phyloP scores from a whole-genome alignment of 2,888 invertebrate species.

The Stenodera caucasica region DNA sequence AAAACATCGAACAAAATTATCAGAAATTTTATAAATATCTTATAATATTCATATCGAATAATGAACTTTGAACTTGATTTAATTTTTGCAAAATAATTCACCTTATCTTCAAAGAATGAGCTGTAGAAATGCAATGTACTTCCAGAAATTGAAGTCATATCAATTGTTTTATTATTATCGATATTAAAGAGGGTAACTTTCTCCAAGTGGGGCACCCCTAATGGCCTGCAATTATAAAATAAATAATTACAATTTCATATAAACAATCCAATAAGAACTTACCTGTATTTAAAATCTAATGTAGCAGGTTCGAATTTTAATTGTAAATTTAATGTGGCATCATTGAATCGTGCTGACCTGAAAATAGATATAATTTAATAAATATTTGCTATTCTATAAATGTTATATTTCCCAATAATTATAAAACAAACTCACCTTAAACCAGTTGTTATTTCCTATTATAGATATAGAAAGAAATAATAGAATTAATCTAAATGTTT shows the following conservation, averaged over 20 bases:
- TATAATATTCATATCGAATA: not conserved
- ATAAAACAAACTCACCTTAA: conserved; percentile 41
- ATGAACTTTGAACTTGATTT: conserved; percentile 9
- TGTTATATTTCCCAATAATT: no score
- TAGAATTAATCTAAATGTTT: not conserved
- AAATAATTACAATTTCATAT: not conserved
- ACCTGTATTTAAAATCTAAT: conserved; percentile 73
- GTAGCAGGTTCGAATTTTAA: conserved; percentile 67
- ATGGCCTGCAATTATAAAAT: conserved; percentile 63
- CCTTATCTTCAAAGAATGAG: conserved; percentile 95
- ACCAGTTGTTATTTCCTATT: conserved; percentile 52
- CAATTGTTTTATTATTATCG: conserved; percentile 82
- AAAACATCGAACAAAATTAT: conserved; percentile 39
- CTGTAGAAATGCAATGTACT: conserved; percentile 95
- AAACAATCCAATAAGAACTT: conserved; percentile 12
- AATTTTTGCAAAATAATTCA: conserved; percentile 59
- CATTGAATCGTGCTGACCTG: conserved; percentile 35
- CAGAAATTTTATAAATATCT: not conserved
- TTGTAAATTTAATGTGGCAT: conserved; percentile 53
- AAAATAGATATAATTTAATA: not conserved
- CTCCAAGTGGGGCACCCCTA: conserved; percentile 85
- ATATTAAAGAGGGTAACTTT: conserved; percentile 86
- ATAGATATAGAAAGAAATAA: conserved; percentile 30
- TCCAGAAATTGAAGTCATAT: conserved; percentile 92
- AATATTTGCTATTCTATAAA: no score